A percentile compares a stretch with the other conserved stretches of the same genome.
Evolutionary conservation across 2,888 invertebrate species (phyloP).

Genomic region (Neoitamus cyanurus): DNA sequence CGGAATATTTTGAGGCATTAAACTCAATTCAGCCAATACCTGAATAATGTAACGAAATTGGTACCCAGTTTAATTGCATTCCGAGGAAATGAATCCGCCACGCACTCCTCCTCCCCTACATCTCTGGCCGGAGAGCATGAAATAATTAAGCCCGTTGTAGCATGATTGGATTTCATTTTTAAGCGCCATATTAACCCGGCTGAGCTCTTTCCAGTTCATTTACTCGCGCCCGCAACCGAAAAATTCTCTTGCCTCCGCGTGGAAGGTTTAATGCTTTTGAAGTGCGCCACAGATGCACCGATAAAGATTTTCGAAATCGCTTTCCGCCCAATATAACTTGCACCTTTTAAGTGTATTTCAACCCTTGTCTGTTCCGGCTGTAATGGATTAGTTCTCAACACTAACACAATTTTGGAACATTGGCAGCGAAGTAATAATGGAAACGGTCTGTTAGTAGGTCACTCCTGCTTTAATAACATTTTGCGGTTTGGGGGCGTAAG

Average conservation of each 20-base stretch:
- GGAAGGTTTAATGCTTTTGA: background rate
- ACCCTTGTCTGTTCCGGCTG: background rate
- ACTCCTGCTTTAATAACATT: background rate
- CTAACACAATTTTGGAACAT: background rate
- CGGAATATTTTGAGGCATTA: background rate
- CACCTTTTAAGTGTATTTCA: background rate
- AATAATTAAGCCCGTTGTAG: conserved; percentile 1
- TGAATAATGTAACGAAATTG: conserved; percentile 9
- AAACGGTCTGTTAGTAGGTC: background rate
- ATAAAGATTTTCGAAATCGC: background rate
- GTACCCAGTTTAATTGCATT: background rate
- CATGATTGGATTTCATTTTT: background rate
- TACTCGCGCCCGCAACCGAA: background rate
- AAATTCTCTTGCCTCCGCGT: background rate
- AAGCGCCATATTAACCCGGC: background rate
- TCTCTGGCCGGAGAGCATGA: background rate
- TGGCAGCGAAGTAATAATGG: background rate
- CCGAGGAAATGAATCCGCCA: background rate
- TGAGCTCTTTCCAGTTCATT: background rate
- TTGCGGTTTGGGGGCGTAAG: background rate
- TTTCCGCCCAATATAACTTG: background rate
- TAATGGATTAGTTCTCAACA: background rate
- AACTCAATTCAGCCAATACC: background rate
- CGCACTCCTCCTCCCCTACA: background rate
- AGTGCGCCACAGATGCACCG: background rate